Evolutionary conservation across 2,888 invertebrate species (phyloP).

Genomic region (Aspidiotus destructor): DNA sequence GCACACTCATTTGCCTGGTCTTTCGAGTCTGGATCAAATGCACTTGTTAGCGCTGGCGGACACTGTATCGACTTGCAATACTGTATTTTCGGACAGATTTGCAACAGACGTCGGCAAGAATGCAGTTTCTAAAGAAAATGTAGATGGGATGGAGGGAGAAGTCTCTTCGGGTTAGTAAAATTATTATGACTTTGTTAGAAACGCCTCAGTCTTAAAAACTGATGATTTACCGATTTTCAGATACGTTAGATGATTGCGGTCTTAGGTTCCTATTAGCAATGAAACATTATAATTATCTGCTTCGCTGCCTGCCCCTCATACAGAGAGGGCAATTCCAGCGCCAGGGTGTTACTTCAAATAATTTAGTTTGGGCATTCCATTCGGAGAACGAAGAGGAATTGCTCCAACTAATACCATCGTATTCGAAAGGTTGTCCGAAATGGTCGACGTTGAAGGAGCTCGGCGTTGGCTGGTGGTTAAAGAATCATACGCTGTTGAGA

Average conservation of each 20-base stretch:
- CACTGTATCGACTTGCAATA: slow-evolving; percentile 88
- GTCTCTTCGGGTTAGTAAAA: slow-evolving; percentile 34
- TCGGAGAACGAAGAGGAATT: slow-evolving; percentile 96
- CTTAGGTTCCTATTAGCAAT: slow-evolving; percentile 89
- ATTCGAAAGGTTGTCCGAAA: slow-evolving; percentile 69
- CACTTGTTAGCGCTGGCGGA: slow-evolving; percentile 97
- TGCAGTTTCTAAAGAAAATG: slow-evolving; percentile 57
- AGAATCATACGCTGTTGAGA: slow-evolving; percentile 69
- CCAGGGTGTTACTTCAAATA: slow-evolving; percentile 76
- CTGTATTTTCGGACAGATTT: slow-evolving; percentile 74
- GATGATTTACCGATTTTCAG: slow-evolving; percentile 42
- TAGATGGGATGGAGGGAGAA: slow-evolving; percentile 38
- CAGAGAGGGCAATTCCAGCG: slow-evolving; percentile 79
- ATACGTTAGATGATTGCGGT: slow-evolving; percentile 93
- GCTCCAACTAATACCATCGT: slow-evolving; percentile 76
- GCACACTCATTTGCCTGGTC: slow-evolving; percentile 86
- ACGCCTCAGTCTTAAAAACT: background rate
- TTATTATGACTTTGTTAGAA: background rate
- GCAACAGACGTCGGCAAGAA: slow-evolving; percentile 58
- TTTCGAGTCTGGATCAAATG: slow-evolving; percentile 97
- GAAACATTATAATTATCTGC: slow-evolving; percentile 92
- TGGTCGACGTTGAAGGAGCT: slow-evolving; percentile 87
- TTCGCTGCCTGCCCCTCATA: slow-evolving; percentile 82
- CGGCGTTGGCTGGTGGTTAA: slow-evolving; percentile 94
- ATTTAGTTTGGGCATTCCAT: slow-evolving; percentile 98